Evolutionary conservation across 2,888 invertebrate species (phyloP).

Genomic region (Phymatocera aterrima): DNA sequence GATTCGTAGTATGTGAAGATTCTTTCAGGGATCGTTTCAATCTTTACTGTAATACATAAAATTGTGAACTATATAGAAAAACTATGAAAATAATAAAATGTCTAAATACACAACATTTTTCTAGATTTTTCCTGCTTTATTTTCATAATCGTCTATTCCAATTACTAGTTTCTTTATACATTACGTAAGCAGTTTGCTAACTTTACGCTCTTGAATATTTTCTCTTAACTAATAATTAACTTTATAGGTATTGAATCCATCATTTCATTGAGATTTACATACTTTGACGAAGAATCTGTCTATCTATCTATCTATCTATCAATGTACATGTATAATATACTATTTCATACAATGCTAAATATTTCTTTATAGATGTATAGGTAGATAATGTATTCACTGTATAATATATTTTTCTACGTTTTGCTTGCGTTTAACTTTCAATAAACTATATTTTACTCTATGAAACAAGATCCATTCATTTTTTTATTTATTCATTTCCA

Average conservation of each 20-base stretch:
- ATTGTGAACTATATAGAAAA: not conserved
- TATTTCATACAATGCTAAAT: not conserved
- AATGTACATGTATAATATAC: conserved; percentile 1
- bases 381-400: no score
- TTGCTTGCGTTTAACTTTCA: conserved; percentile 34
- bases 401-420: not conserved
- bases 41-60: not conserved
- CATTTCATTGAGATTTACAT: conserved; percentile 24
- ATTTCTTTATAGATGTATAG: not conserved
- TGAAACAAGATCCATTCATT: no score
- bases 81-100: conserved; percentile 27
- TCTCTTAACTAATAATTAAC: no score
- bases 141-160: no score
- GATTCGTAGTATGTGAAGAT: conserved; percentile 80
- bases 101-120: no score
- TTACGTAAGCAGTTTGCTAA: no score
- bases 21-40: not conserved
- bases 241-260: not conserved
- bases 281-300: conserved; percentile 8
- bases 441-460: conserved; percentile 38
- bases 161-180: no score
- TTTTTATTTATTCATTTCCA: not conserved
- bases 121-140: no score
- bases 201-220: no score
- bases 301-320: no score